Evolutionary conservation across 2,888 invertebrate genomes (phyloP).

Genomic region (Oligia latruncula): DNA sequence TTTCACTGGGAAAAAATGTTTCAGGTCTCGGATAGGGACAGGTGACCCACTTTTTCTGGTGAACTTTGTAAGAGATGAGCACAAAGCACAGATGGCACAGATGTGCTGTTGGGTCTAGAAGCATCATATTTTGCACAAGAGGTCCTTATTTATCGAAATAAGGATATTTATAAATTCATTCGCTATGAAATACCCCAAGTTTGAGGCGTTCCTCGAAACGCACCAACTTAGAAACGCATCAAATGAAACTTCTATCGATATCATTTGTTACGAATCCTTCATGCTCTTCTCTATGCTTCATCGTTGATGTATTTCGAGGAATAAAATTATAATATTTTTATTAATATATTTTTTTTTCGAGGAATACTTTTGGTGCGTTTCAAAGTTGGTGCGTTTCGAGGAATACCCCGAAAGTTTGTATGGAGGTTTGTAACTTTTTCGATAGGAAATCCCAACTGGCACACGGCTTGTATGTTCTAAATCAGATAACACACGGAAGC

Average conservation of each 20-base stretch:
- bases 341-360: too few relatives aligned
- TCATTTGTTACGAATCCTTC: too few relatives aligned
- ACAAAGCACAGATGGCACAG: not conserved
- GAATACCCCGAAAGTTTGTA: not conserved
- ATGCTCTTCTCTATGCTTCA: too few relatives aligned
- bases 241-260: too few relatives aligned
- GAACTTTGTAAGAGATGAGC: not conserved
- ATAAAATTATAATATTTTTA: too few relatives aligned
- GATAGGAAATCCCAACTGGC: not conserved
- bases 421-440: not conserved
- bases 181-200: not conserved
- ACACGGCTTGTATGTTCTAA: not conserved
- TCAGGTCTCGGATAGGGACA: not conserved
- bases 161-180: not conserved
- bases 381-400: too few relatives aligned
- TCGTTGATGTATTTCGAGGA: too few relatives aligned
- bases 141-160: not conserved
- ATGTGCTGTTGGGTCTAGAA: not conserved
- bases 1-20: not conserved
- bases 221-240: too few relatives aligned
- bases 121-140: not conserved
- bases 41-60: not conserved
- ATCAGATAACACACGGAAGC: constrained; percentile 2
- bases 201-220: too few relatives aligned
- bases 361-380: too few relatives aligned